phyloP scores from a whole-genome alignment of 2,113 vertebrate species.

The Trinectes maculatus region DNA sequence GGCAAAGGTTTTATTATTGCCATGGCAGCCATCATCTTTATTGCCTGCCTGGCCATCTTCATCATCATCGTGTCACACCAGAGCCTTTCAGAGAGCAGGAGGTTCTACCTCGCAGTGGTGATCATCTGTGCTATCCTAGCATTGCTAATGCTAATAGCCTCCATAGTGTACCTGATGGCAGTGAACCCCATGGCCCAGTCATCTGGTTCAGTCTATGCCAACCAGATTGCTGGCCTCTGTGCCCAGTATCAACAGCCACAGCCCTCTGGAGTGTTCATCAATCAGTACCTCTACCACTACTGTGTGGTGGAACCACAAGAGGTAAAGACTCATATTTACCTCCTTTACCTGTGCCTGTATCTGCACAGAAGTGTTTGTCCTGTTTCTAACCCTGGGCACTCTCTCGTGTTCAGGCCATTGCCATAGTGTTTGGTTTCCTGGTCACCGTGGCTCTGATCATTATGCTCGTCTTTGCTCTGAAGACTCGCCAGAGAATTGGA shows the following conservation, averaged over 20 bases:
- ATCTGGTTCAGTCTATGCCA: constrained; percentile 80
- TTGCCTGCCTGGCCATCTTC: constrained; percentile 82
- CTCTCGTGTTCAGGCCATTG: constrained; percentile 84
- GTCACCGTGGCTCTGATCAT: constrained; percentile 84
- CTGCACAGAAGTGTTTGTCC: not conserved
- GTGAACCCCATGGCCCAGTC: constrained; percentile 89
- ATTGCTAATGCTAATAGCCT: constrained; percentile 86
- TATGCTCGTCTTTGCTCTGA: constrained; percentile 89
- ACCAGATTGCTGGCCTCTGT: constrained; percentile 83
- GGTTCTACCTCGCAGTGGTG: constrained; percentile 85
- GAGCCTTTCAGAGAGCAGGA: constrained; percentile 79
- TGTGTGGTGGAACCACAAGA: constrained; percentile 93
- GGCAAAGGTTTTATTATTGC: constrained; percentile 89
- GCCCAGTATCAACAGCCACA: constrained; percentile 81
- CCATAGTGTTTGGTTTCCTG: constrained; percentile 88
- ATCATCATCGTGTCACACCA: constrained; percentile 84
- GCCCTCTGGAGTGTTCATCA: constrained; percentile 69
- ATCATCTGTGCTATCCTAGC: constrained; percentile 83
- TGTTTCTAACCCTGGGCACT: not conserved
- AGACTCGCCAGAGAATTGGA: constrained; percentile 85
- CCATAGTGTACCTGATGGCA: constrained; percentile 89
- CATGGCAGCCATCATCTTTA: constrained; percentile 86
- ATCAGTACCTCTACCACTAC: constrained; percentile 93
- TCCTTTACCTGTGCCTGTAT: not conserved
- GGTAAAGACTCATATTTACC: constrained; percentile 68